Evolutionary conservation across 1,140 invertebrate species (phyloP).

Genomic region (Drosophila nigrodunni): DNA sequence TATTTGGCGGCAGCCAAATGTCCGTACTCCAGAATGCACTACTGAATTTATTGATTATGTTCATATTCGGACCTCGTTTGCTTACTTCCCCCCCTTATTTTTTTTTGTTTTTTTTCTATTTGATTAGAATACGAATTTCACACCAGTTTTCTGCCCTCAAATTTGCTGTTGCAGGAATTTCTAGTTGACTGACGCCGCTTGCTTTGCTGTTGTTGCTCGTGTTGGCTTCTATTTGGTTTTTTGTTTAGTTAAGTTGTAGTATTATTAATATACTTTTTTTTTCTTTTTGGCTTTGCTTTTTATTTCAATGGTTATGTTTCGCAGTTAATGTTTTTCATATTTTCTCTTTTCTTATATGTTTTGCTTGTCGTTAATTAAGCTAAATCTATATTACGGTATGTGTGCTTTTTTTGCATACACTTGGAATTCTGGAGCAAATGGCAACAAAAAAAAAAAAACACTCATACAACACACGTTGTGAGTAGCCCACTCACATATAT

Average conservation of each 20-base stretch:
- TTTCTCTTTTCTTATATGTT: slow-evolving; percentile 3
- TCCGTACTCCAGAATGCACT: slow-evolving; percentile 92
- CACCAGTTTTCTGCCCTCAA: background rate
- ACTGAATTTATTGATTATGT: slow-evolving; percentile 69
- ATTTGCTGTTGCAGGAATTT: slow-evolving; percentile 10
- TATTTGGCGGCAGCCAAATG: slow-evolving; percentile 95
- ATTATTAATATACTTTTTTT: slow-evolving; percentile 3
- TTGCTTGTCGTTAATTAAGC: slow-evolving; percentile 7
- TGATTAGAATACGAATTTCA: background rate
- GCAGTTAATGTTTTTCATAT: slow-evolving; percentile 20
- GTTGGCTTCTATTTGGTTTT: slow-evolving; percentile 29
- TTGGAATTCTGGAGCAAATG: slow-evolving; percentile 28
- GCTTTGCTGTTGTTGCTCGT: slow-evolving; percentile 18
- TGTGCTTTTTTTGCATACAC: slow-evolving; percentile 15
- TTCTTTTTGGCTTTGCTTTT: slow-evolving; percentile 47
- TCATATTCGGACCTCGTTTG: slow-evolving; percentile 50
- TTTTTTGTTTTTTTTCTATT: background rate
- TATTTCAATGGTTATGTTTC: slow-evolving; percentile 25
- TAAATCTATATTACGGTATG: slow-evolving; percentile 18
- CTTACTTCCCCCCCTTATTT: background rate
- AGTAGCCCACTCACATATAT: slow-evolving; percentile 14
- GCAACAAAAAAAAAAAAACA: slow-evolving; percentile 28
- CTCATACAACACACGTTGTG: slow-evolving; percentile 15
- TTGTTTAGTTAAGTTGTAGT: background rate
- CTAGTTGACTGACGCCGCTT: slow-evolving; percentile 19